Base-by-base conservation (phyloP, 2,113 vertebrate species). In the Podarcis raffonei region DNA sequence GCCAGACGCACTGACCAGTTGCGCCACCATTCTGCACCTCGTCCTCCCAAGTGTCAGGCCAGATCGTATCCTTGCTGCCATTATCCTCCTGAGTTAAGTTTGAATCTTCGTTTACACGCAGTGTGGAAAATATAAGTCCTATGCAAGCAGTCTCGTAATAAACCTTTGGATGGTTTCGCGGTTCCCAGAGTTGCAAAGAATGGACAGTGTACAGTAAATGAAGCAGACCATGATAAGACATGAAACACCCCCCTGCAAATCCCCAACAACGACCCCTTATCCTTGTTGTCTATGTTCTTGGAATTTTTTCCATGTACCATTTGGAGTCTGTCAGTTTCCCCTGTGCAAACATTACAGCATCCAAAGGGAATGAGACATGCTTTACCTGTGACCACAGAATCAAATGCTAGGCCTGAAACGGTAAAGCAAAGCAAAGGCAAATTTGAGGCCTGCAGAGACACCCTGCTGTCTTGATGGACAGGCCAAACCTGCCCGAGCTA, bases 261-360 rank as follows among this genome's bases (percentile, higher is more conserved):
- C 11, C 48, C 48, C 48, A 81, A 7, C 82, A 81, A 0, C 0
- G 75, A 87, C 1, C 48, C 59, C 27, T 7, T 32, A 42, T 25
- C 89, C 90, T 74, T 84, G 82, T 92, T 94, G 89, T 86, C 87
- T 92, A 5, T 95, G 86, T 93, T 94, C 89, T 95, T 94, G 92
- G 94, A 95, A 94, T 87, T 81, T 71, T 90, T 88, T 92, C 92
- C 87, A 80, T 5, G 90, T 87, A 92, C 87, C 80, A 1, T 92
- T 95, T 93, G 92, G 94, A 93, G 89, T 37, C 90, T 85, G 92
- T 92, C 89, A 91, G 90, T 90, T 94, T 90, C 84, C 94, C 92
- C 92, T 91, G 88, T 89, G 89, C 88, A 95, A 95, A 94, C 91
- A 92, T 96, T 94, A 95, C 94, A 71, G 77, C 90, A 89, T 95